Evolutionary conservation across 2,888 invertebrate species (phyloP).

Genomic region (Rotaria socialis): DNA sequence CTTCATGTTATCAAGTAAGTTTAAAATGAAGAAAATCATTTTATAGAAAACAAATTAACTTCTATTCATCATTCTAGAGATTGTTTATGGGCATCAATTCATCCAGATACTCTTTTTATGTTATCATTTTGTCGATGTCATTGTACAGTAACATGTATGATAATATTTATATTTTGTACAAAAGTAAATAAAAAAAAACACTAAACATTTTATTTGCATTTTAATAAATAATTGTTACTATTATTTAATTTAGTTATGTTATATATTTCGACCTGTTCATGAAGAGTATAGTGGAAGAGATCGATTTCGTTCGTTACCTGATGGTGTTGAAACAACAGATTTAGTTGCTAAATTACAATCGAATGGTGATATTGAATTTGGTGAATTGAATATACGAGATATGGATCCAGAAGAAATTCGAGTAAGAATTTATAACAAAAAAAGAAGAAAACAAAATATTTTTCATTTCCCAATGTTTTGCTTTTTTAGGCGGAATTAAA

Average conservation of each 20-base stretch:
- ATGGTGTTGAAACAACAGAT: constrained; percentile 39
- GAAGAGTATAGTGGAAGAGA: constrained; percentile 37
- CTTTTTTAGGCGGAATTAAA: constrained; percentile 65
- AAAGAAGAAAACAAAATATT: not conserved
- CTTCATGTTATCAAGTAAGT: constrained; percentile 66
- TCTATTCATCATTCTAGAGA: not conserved
- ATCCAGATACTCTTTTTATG: constrained; percentile 73
- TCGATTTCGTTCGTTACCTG: constrained; percentile 47
- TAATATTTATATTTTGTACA: constrained; percentile 44
- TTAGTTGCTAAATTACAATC: constrained; percentile 35
- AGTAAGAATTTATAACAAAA: constrained; percentile 63
- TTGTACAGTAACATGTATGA: constrained; percentile 69
- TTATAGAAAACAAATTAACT: not conserved
- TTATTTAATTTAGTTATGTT: constrained; percentile 19
- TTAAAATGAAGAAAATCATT: not conserved
- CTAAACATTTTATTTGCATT: too few species aligned
- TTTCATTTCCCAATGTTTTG: not conserved
- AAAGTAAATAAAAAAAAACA: not conserved
- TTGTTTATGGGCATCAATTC: constrained; percentile 58
- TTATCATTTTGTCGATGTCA: constrained; percentile 80
- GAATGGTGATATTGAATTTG: constrained; percentile 72
- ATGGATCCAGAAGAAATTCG: constrained; percentile 87
- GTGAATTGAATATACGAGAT: constrained; percentile 81
- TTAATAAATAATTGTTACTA: too few species aligned
- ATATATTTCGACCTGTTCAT: constrained; percentile 25